Conservation (phyloP, 2,888 invertebrate species). For the Scaptomyza parva region DNA sequence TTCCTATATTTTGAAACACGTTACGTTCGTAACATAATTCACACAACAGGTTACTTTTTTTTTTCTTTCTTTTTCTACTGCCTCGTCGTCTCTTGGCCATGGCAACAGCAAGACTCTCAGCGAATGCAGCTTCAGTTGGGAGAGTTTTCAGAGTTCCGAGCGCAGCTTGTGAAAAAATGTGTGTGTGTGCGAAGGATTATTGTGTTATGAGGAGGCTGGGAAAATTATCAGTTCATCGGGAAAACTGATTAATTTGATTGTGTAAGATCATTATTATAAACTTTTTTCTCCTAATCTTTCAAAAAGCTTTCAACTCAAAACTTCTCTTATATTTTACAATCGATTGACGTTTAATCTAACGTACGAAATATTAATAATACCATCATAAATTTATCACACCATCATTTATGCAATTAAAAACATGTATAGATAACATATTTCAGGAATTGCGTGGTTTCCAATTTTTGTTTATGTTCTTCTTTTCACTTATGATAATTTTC, state of each 20-base stretch:
- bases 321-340: background rate
- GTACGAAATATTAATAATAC: background rate
- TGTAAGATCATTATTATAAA: background rate
- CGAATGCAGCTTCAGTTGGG: conserved; percentile 2
- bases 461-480: background rate
- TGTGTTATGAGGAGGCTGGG: conserved; percentile 15
- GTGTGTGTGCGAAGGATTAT: background rate
- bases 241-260: conserved; percentile 30
- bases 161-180: conserved; percentile 25
- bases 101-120: background rate
- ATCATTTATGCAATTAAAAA: background rate
- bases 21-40: conserved; percentile 84
- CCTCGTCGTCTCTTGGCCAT: conserved; percentile 1
- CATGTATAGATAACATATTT: background rate
- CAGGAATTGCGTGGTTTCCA: background rate
- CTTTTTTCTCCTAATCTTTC: background rate
- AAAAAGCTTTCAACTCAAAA: background rate
- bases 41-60: conserved; percentile 77
- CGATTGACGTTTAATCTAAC: conserved; percentile 4
- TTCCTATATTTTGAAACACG: conserved; percentile 84
- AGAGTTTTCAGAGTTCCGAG: conserved; percentile 16
- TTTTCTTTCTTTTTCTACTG: background rate
- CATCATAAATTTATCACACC: background rate
- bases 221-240: conserved; percentile 20
- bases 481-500: background rate